Evolutionary conservation across 2,113 vertebrate genomes (phyloP), one percentile per base, ranked within the genome.

Genomic region (Laticauda colubrina): DNA sequence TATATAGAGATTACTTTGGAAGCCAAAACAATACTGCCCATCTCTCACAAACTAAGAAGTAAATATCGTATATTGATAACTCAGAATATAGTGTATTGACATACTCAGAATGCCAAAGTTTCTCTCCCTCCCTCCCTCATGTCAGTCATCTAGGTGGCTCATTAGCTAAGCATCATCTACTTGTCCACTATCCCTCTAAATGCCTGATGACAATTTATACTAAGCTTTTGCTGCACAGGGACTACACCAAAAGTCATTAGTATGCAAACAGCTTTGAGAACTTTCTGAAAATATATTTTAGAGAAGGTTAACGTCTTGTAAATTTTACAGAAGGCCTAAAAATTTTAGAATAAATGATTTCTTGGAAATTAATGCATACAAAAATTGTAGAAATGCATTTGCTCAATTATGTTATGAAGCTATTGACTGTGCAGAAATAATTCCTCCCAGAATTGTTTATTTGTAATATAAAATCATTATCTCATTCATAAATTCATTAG

Each of bases 401-500:
- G 92, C 91, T 97, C 95, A 96, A 97, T 96, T 96, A 91, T 90
- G 93, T 29, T 93, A 95, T 96, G 95, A 96, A 96, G 95, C 89
- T 91, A 96, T 96, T 96, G 96, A 95, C 92, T 90, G 95, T 48
- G 92, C n/a, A 95, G 94, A 86, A 96, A 93, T 96, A 91, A 96
- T 92, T 95, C 90, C 96, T 95, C 96, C 95, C 94, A 95, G 89
- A 96, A 95, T 96, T 96, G 69, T 91, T 89, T 89, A 95, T 96
- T 97, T 95, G 92, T 97, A 95, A 96, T 93, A 96, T 96, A 93
- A 97, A 98, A 97, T 96, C 95, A 97, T 97, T 97, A 96, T 93
- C 88, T 95, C 86, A 88, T 92, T 95, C 91, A 94, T 95, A 96
- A 97, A 97, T 96, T 96, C 93, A 94, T 97, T 96, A 95, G 93